Evolutionary conservation across 2,888 invertebrate genomes (phyloP).

Genomic region (Pyrochroa serraticornis): DNA sequence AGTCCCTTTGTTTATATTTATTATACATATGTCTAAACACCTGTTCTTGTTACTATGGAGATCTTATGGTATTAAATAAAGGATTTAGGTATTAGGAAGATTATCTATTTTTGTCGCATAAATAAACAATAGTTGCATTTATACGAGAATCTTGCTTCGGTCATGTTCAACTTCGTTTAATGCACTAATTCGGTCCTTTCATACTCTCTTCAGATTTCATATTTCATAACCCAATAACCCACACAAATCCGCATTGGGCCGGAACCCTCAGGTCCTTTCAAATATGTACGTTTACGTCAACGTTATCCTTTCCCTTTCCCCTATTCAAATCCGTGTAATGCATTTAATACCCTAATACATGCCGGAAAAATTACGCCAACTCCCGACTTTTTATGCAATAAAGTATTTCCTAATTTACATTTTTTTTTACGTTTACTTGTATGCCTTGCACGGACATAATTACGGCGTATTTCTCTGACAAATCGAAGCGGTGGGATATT

Average conservation of each 20-base stretch:
- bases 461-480: conserved; percentile 3
- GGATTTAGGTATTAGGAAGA: conserved; percentile 17
- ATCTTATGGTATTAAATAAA: conserved; percentile 22
- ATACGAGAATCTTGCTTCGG: neutral
- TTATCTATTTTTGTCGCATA: conserved; percentile 16
- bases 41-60: conserved; percentile 24
- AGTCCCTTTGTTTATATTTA: conserved; percentile 24
- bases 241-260: conserved; percentile 20
- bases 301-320: conserved; percentile 20
- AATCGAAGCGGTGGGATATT: neutral
- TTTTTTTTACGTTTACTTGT: conserved; percentile 2
- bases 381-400: conserved; percentile 10
- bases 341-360: conserved; percentile 20
- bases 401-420: conserved; percentile 9
- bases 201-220: conserved; percentile 18
- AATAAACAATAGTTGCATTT: conserved; percentile 8
- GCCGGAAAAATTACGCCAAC: conserved; percentile 18
- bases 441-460: conserved; percentile 13
- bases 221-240: conserved; percentile 25
- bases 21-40: conserved; percentile 24
- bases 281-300: conserved; percentile 26
- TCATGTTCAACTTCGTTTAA: conserved; percentile 17
- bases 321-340: conserved; percentile 21
- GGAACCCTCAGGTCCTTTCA: conserved; percentile 18
- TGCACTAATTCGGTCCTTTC: conserved; percentile 25